Percentiles rank a stretch among this genome's conserved stretches.
Evolutionary conservation across 2,888 invertebrate genomes (phyloP).

Genomic region (Tribolium freemani): DNA sequence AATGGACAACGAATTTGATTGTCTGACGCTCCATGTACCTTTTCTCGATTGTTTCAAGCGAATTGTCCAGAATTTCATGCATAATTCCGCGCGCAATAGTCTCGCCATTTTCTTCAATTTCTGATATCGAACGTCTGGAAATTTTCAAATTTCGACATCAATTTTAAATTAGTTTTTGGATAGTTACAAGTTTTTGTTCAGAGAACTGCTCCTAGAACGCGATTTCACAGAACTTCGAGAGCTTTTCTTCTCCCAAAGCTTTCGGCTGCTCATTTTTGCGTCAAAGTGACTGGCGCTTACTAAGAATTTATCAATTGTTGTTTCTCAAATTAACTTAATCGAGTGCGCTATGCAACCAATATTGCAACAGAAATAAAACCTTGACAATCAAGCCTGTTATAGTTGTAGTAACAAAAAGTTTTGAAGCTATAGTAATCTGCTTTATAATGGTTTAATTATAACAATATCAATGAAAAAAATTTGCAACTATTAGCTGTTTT

Average conservation of each 20-base stretch:
- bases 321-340: no score
- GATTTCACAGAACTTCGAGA: not conserved
- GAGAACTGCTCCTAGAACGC: not conserved
- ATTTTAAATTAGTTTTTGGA: not conserved
- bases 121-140: not conserved
- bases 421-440: no score
- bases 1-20: constrained; percentile 35
- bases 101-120: not conserved
- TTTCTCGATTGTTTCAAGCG: constrained; percentile 25
- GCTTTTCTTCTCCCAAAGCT: not conserved
- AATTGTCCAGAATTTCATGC: constrained; percentile 12
- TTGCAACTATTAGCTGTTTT: no score
- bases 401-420: no score
- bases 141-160: not conserved
- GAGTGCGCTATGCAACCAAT: no score
- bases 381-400: no score
- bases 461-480: no score
- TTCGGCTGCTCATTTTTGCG: not conserved
- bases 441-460: no score
- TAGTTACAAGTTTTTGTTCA: not conserved
- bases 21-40: constrained; percentile 31
- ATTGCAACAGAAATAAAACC: no score
- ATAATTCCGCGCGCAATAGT: not conserved
- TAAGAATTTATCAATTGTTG: not conserved
- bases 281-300: not conserved